Evolutionary conservation across 1,140 invertebrate genomes (phyloP).

Genomic region (Ephestia elutella): DNA sequence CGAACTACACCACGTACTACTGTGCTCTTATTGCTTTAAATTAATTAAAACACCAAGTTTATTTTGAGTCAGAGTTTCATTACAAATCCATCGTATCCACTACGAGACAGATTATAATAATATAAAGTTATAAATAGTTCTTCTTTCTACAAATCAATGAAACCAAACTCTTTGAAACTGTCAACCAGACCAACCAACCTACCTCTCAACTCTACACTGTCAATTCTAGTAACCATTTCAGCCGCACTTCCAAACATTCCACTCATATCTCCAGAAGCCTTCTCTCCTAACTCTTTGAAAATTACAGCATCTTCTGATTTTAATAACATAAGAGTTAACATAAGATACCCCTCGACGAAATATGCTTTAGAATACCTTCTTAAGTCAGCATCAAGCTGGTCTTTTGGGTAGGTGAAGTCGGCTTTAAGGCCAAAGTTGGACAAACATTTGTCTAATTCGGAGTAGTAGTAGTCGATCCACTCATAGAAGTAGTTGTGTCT

Average conservation of each 20-base stretch:
- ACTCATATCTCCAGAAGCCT: not conserved
- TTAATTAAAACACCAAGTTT: no score
- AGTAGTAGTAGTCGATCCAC: slow-evolving; percentile 34
- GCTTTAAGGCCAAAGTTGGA: slow-evolving; percentile 24
- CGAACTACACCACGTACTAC: no score
- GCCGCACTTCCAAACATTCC: not conserved
- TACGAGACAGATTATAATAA: no score
- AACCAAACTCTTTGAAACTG: not conserved
- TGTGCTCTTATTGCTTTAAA: no score
- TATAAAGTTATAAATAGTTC: no score
- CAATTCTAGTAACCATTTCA: not conserved
- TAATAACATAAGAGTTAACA: slow-evolving; percentile 6
- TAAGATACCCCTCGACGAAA: slow-evolving; percentile 6
- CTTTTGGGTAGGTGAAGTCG: slow-evolving; percentile 21
- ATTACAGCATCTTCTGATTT: slow-evolving; percentile 13
- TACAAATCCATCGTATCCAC: no score
- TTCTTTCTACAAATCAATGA: not conserved
- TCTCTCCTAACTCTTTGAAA: slow-evolving; percentile 8
- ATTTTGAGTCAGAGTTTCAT: no score
- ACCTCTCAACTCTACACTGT: not conserved
- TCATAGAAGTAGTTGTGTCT: slow-evolving; percentile 25
- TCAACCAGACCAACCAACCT: not conserved
- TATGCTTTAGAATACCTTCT: slow-evolving; percentile 24
- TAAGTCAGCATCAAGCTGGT: slow-evolving; percentile 30
- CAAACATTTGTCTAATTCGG: slow-evolving; percentile 22